phyloP scores from a whole-genome alignment of 1,140 invertebrate species.

The Globodera ellingtonae region DNA sequence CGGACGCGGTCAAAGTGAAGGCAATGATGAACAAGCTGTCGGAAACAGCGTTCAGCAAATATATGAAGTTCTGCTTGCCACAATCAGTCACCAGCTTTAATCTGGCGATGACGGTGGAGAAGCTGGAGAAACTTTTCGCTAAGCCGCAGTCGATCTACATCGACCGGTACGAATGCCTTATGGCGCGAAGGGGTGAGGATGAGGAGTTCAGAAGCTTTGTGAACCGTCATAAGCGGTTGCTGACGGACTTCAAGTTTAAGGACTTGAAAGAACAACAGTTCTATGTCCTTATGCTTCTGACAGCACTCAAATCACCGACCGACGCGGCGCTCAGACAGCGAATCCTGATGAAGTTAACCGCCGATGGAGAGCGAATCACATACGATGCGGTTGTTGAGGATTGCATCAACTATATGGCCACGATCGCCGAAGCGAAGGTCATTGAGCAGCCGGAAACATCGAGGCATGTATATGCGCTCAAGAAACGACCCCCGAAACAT shows the following conservation, averaged over 20 bases:
- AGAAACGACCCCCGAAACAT: too few relatives aligned
- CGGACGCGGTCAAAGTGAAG: background rate
- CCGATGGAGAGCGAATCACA: too few relatives aligned
- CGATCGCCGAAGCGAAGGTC: too few relatives aligned
- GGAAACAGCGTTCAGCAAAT: background rate
- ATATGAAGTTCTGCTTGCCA: background rate
- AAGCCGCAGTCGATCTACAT: background rate
- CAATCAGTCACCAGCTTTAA: background rate
- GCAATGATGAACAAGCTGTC: background rate
- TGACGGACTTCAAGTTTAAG: background rate
- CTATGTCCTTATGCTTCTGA: too few relatives aligned
- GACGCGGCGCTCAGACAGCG: too few relatives aligned
- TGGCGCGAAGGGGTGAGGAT: background rate
- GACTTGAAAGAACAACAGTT: too few relatives aligned
- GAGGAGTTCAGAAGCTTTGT: constrained; percentile 1
- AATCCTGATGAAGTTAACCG: too few relatives aligned
- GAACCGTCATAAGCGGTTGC: background rate
- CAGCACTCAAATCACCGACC: too few relatives aligned
- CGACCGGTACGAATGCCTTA: background rate
- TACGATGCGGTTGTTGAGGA: too few relatives aligned
- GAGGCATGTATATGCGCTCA: too few relatives aligned
- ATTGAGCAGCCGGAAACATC: too few relatives aligned
- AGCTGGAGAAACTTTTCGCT: background rate
- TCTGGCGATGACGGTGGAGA: background rate
- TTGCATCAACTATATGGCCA: too few relatives aligned